Percentiles rank a stretch among this genome's conserved stretches.
These are phyloP conservation scores for Laspeyria flexula DNA, from an alignment of 2,888 invertebrate genomes.

Conservation along the genomic window DNA sequence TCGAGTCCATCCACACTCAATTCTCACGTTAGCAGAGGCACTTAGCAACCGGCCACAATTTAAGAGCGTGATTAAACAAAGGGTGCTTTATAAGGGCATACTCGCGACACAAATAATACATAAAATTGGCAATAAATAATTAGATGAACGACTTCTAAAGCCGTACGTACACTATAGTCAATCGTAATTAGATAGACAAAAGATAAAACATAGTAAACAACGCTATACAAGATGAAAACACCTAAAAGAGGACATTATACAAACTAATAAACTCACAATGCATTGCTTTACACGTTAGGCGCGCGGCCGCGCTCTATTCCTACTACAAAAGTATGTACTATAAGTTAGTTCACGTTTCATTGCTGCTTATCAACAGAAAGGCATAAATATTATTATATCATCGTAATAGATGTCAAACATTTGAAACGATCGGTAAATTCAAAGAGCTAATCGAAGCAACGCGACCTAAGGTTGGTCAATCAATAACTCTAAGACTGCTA, in stretches of 20 bases:
- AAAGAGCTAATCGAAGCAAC: slow-evolving; percentile 5
- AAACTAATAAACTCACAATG: background rate
- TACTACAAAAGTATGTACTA: background rate
- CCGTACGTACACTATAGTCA: background rate
- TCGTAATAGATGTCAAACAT: background rate
- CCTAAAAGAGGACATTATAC: background rate
- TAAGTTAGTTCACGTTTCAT: background rate
- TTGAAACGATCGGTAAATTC: background rate
- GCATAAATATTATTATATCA: background rate
- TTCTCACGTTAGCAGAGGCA: background rate
- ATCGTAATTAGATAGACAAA: slow-evolving; percentile 1
- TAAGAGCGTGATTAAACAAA: no score
- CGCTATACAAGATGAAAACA: slow-evolving; percentile 5
- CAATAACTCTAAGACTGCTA: slow-evolving; percentile 6
- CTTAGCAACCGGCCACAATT: background rate
- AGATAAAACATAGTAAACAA: slow-evolving; percentile 4
- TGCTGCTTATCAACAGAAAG: background rate
- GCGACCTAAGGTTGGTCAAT: slow-evolving; percentile 3
- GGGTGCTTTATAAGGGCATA: no score
- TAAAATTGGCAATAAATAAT: no score
- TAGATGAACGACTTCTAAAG: background rate
- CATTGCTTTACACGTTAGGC: background rate
- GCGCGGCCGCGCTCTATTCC: background rate
- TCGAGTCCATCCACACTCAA: background rate
- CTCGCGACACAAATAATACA: no score